These are phyloP conservation scores for Gasteruption jaculator DNA, from an alignment of 2,888 invertebrate species.

Conservation along the genomic window DNA sequence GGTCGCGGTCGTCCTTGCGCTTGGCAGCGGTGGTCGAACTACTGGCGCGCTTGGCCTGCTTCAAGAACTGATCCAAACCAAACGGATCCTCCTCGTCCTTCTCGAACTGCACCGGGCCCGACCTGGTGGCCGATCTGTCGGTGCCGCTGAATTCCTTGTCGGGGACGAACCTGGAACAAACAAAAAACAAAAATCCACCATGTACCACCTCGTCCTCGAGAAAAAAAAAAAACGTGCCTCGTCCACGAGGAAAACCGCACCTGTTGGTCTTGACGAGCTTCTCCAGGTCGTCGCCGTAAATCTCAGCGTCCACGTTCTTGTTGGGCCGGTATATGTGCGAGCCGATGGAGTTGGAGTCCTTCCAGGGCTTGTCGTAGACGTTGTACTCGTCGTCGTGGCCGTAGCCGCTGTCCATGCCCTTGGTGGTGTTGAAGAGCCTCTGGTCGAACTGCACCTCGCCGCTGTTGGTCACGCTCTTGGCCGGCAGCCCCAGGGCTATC, in stretches of 20 bases:
- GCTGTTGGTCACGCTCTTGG: conserved; percentile 62
- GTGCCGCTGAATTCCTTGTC: conserved; percentile 96
- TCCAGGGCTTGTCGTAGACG: conserved; percentile 98
- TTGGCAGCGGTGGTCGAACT: conserved; percentile 56
- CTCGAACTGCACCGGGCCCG: conserved; percentile 96
- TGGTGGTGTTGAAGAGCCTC: conserved; percentile 87
- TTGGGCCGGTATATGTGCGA: conserved; percentile 87
- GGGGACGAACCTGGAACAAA: conserved; percentile 80
- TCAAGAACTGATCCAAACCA: conserved; percentile 96
- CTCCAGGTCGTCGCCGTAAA: conserved; percentile 87
- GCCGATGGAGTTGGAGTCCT: conserved; percentile 79
- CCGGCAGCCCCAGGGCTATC: conserved; percentile 94
- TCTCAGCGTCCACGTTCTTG: conserved; percentile 83
- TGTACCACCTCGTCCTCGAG: background rate
- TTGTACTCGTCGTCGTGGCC: conserved; percentile 97
- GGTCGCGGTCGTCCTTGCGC: conserved; percentile 56
- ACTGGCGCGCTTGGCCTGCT: conserved; percentile 87
- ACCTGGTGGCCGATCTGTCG: conserved; percentile 67
- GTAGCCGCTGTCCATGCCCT: conserved; percentile 92
- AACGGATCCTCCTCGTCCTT: conserved; percentile 88
- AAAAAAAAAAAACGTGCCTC: background rate
- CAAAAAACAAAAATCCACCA: too few relatives aligned
- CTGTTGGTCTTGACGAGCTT: conserved; percentile 81
- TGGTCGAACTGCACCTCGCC: conserved; percentile 92
- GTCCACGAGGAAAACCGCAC: conserved; percentile 43